phyloP scores from a whole-genome alignment of 2,113 vertebrate species.

The Rhynchopsitta pachyrhyncha region DNA sequence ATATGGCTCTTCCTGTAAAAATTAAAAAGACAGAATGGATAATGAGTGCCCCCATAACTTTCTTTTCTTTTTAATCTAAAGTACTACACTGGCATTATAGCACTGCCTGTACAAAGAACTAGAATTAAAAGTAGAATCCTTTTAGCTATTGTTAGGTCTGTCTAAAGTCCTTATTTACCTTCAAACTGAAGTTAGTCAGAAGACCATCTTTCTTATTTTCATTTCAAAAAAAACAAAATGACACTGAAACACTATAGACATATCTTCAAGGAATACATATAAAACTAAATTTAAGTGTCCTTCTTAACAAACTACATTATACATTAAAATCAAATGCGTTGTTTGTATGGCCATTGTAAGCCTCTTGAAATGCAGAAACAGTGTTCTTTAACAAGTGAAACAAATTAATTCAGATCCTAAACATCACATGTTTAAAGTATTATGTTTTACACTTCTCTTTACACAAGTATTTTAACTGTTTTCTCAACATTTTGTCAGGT shows the following conservation, averaged over 20 bases:
- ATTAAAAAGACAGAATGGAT: neutral
- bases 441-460: neutral
- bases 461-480: neutral
- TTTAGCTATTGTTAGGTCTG: neutral
- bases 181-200: neutral
- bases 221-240: neutral
- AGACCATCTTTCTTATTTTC: neutral
- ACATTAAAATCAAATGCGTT: neutral
- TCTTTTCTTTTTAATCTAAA: neutral
- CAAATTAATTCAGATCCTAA: neutral
- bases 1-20: slow-evolving; percentile 92
- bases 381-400: neutral
- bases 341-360: neutral
- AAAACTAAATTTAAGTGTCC: neutral
- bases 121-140: neutral
- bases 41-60: neutral
- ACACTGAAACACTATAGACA: neutral
- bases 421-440: neutral
- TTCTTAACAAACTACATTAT: neutral
- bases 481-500: neutral
- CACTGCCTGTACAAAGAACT: neutral
- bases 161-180: neutral
- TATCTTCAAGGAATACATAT: neutral
- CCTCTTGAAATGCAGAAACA: neutral
- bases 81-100: neutral